These are phyloP conservation scores for Caenorhabditis sp. DNA, from an alignment of 2,888 invertebrate species.

Conservation along the genomic window DNA sequence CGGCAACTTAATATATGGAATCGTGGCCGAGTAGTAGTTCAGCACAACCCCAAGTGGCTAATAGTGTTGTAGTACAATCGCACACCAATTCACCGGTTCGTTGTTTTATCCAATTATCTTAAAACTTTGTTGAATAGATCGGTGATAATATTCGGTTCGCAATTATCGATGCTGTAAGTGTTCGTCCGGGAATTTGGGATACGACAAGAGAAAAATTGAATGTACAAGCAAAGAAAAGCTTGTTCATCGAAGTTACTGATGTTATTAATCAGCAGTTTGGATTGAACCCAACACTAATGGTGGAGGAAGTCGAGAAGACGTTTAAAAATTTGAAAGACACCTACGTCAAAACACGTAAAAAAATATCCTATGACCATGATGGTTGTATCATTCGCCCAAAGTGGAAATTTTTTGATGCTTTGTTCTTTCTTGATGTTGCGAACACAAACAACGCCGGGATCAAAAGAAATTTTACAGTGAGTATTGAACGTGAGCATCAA, in stretches of 20 bases:
- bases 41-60: neutral
- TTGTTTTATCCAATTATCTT: neutral
- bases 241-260: conserved; percentile 38
- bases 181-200: conserved; percentile 43
- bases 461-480: neutral
- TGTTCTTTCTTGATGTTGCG: conserved; percentile 30
- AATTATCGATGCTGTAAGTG: conserved; percentile 36
- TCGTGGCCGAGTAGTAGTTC: neutral
- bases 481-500: neutral
- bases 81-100: neutral
- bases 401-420: conserved; percentile 44
- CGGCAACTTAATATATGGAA: too few relatives aligned
- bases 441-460: neutral
- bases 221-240: conserved; percentile 17
- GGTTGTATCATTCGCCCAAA: conserved; percentile 44
- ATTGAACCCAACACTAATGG: conserved; percentile 29
- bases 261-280: conserved; percentile 29
- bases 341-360: conserved; percentile 40
- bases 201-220: conserved; percentile 29
- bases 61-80: neutral
- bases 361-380: conserved; percentile 35
- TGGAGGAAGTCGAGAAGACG: conserved; percentile 47
- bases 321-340: conserved; percentile 54
- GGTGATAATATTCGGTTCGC: conserved; percentile 38
- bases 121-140: conserved; percentile 6